Evolutionary conservation across 2,113 vertebrate genomes (phyloP), one percentile per base, ranked within the genome.

Genomic region (Hippoglossus stenolepis): DNA sequence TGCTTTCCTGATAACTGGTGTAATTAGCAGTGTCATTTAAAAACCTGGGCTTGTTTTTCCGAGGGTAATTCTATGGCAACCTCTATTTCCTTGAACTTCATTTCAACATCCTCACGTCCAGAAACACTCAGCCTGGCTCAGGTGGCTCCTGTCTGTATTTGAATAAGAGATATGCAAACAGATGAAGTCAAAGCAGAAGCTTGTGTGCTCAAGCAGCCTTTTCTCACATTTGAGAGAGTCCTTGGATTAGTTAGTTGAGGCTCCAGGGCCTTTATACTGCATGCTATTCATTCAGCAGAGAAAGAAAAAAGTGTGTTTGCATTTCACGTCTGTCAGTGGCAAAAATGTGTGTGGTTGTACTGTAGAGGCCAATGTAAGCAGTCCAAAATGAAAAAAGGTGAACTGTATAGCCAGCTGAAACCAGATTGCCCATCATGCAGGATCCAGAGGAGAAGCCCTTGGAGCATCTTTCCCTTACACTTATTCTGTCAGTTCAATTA

Each of bases 111-210:
- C 73, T 70, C 85, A 70, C 56, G 31, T 84, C 67, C 63, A 85
- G 73, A 35, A 80, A 77, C 73, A 65, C 73, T 87, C 79, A 60
- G 80, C 69, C 59, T 51, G 65, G 64, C 85, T 90, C 82, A 90
- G 83, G 83, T 90, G 88, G 80, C 82, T 90, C 73, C 86, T 77
- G 82, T 83, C 86, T 84, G 83, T 85, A 86, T 91, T 91, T 90
- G 85, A 89, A 88, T 86, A 90, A 83, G 84, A 87, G 64, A 86
- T 85, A 84, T 80, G 86, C 89, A 91, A 91, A 91, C 87, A 91
- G 85, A 88, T 81, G 67, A 83, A 92, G 85, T 84, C 84, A 86
- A 87, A 80, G 75, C 78, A 84, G 80, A 82, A 75, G 86, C 75
- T 64, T 89, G 84, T 88, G 79, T 88, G 82, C 73, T 84, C 75